Conservation (phyloP, 35 echinoderm and acorn worm genomes). For the Heliocidaris erythrogramma region DNA sequence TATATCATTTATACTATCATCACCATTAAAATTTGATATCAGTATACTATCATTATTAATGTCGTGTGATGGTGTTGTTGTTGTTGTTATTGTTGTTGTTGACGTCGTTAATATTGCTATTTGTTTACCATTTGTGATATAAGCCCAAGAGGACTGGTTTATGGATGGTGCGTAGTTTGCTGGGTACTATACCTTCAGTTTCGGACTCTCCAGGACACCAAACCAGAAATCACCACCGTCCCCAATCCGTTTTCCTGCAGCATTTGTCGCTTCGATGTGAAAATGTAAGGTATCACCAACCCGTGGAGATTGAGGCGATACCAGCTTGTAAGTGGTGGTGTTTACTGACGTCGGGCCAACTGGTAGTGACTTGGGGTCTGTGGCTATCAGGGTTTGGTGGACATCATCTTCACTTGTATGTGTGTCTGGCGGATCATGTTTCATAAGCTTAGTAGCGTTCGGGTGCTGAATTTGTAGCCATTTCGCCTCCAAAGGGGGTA, state of each 20-base stretch:
- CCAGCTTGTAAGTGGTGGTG: neutral
- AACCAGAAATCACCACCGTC: constrained; percentile 35
- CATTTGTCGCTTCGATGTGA: constrained; percentile 5
- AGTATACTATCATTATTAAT: too few species aligned
- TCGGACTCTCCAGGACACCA: constrained; percentile 18
- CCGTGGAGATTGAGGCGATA: neutral
- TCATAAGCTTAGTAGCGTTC: neutral
- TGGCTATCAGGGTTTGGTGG: neutral
- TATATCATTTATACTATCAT: too few species aligned
- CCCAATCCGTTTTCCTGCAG: neutral
- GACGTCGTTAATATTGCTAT: too few species aligned
- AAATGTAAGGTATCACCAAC: constrained; percentile 25
- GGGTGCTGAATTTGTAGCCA: neutral
- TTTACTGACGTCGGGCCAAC: neutral
- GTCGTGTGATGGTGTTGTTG: too few species aligned
- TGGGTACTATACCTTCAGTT: constrained; percentile 28
- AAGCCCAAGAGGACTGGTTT: too few species aligned
- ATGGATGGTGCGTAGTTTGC: too few species aligned
- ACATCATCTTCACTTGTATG: neutral
- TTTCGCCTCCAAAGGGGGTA: neutral
- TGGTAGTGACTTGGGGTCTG: neutral
- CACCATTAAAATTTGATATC: too few species aligned
- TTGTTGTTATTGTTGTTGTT: too few species aligned
- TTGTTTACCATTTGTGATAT: too few species aligned
- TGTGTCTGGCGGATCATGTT: neutral